phyloP scores from a whole-genome alignment of 2,888 invertebrate species.

The Lypha dubia region DNA sequence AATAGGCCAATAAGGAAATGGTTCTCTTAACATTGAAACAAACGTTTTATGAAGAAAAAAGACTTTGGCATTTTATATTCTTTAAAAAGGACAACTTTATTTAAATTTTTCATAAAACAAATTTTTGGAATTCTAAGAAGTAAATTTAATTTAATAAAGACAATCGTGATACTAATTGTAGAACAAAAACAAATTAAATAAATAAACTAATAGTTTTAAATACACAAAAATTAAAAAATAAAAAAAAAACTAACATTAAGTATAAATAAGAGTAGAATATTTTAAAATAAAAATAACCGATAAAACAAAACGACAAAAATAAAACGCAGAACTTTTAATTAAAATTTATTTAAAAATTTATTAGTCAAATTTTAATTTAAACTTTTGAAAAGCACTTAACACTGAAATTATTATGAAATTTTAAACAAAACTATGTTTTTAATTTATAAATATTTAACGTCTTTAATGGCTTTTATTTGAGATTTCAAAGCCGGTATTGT shows the following conservation, averaged over 20 bases:
- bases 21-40: too few species aligned
- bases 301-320: neutral
- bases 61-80: too few species aligned
- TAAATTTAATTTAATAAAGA: constrained; percentile 77
- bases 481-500: neutral
- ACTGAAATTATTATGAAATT: neutral
- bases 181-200: constrained; percentile 71
- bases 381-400: neutral
- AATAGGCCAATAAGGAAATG: too few species aligned
- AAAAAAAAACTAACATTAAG: neutral
- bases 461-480: neutral
- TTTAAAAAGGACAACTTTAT: too few species aligned
- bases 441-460: neutral
- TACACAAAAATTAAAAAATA: constrained; percentile 9
- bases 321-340: constrained; percentile 8
- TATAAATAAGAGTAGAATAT: constrained; percentile 33
- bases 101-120: neutral
- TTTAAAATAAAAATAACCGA: neutral
- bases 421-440: neutral
- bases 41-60: too few species aligned
- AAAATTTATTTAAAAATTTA: neutral
- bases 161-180: constrained; percentile 84
- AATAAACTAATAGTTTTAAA: constrained; percentile 59
- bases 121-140: constrained; percentile 3
- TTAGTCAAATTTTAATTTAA: neutral